Evolutionary conservation across 2,797 vertebrate genomes (phyloP), one percentile per base, ranked within the genome.

Genomic region (Lacerta bilineata): DNA sequence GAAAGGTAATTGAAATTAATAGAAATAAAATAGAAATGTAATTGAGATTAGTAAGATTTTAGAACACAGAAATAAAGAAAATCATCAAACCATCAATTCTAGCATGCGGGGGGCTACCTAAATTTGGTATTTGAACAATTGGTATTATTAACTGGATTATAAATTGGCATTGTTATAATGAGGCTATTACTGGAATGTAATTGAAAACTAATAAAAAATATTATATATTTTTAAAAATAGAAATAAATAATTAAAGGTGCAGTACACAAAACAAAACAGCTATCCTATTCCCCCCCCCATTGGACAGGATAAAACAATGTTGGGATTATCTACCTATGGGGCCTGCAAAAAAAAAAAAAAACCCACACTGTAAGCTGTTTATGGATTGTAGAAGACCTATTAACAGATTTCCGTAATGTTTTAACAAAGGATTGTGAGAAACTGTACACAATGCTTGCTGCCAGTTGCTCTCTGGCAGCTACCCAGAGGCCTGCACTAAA

Each of bases 351-450:
- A 50, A 80, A 13, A 80, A 13, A 50, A 50, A 3, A 55, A 15
- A 55, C 1, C 15, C 13, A 55, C 13, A 18, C 33, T 50, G 2
- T 0, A 39, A 87, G 29, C 59, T 82, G 80, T 17, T n/a, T 43
- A 33, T 87, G 50, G 10, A 80, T 89, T 74, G 5, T 7, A 2
- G 20, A 23, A 87, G 59, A 92, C 50, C 27, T 74, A 79, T 23
- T 72, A 33, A 25, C 5, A 20, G n/a, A 69, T 80, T 64, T 27
- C 23, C 69, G 64, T 72, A 68, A 80, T 8, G 25, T 46, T 83
- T 46, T 76, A 89, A 91, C 85, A 80, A 25, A 87, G 59, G 15
- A 84, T 3, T 15, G 75, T 17, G 0, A 79, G 39, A 85, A 78
- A 39, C 84, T 83, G 69, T 29, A 11, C 68, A 43, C 72, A n/a